A percentile compares a stretch with the other conserved stretches of the same genome.
phyloP scores from a whole-genome alignment of 2,113 vertebrate species.

The Balaenoptera acutorostrata region DNA sequence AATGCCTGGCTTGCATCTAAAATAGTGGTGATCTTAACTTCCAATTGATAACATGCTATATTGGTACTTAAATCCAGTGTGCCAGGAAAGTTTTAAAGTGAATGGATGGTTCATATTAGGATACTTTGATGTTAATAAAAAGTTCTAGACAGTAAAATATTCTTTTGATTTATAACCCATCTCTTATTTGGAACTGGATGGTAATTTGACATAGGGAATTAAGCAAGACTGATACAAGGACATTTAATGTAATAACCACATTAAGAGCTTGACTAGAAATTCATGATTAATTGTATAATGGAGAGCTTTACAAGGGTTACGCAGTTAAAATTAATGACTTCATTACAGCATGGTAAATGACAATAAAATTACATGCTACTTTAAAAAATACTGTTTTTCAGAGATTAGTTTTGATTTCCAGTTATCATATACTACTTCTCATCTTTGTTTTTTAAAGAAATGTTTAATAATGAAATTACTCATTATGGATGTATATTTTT shows the following conservation, averaged over 20 bases:
- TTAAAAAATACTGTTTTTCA: not conserved
- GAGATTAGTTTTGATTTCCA: not conserved
- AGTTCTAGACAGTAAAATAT: not conserved
- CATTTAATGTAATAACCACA: not conserved
- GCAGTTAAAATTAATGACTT: not conserved
- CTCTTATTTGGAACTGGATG: not conserved
- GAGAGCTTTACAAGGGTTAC: not conserved
- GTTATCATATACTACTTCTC: not conserved
- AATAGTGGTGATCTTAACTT: not conserved
- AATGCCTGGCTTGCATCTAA: not conserved
- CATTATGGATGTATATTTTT: not conserved
- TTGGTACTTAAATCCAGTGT: not conserved
- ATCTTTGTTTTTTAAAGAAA: not conserved
- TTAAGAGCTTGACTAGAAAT: not conserved
- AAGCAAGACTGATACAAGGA: not conserved
- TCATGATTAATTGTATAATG: not conserved
- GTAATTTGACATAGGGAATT: not conserved
- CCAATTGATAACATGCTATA: not conserved
- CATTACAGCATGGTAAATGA: not conserved
- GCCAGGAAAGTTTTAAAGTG: not conserved
- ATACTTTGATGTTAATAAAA: not conserved
- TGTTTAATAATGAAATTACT: constrained; percentile 21
- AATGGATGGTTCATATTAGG: not conserved
- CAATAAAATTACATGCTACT: not conserved
- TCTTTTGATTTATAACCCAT: constrained; percentile 32